A percentile compares a stretch with the other conserved stretches of the same genome.
Conservation (phyloP, 2,888 invertebrate species). For the Acronicta leporina region DNA sequence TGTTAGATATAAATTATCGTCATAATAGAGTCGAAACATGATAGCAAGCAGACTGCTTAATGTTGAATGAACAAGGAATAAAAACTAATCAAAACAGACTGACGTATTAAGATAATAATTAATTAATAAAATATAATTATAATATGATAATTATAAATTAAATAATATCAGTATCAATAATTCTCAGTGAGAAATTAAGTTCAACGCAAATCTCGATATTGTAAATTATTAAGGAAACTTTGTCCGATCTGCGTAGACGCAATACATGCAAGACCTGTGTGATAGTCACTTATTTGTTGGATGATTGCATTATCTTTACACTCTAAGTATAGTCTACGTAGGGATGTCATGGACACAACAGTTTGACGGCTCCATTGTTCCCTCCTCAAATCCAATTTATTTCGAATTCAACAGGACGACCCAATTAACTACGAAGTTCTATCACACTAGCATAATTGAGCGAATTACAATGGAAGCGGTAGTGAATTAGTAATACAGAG, state of each 20-base stretch:
- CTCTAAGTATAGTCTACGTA: slow-evolving; percentile 65
- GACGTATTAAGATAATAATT: slow-evolving; percentile 4
- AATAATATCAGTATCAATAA: slow-evolving; percentile 1
- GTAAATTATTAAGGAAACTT: slow-evolving; percentile 22
- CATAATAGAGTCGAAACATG: slow-evolving; percentile 1
- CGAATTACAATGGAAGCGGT: slow-evolving; percentile 4
- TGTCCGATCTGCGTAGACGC: slow-evolving; percentile 27
- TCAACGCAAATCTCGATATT: slow-evolving; percentile 17
- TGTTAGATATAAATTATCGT: slow-evolving; percentile 3
- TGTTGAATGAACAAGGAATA: slow-evolving; percentile 14
- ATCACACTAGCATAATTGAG: slow-evolving; percentile 11
- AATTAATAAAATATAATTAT: not conserved
- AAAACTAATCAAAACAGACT: slow-evolving; percentile 6
- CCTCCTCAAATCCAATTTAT: slow-evolving; percentile 49
- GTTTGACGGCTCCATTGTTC: slow-evolving; percentile 37
- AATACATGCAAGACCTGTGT: slow-evolving; percentile 69
- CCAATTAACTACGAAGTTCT: slow-evolving; percentile 37
- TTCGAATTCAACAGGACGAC: slow-evolving; percentile 44
- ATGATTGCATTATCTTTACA: slow-evolving; percentile 72
- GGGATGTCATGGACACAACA: slow-evolving; percentile 48
- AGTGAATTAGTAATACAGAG: not conserved
- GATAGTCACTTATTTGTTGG: slow-evolving; percentile 75
- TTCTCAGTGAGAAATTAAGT: slow-evolving; percentile 3
- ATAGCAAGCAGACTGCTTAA: not conserved
- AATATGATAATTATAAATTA: not conserved